A percentile compares a stretch with the other conserved stretches of the same genome.
Evolutionary conservation across 2,888 invertebrate genomes (phyloP).

Genomic region (Idaea biselata): DNA sequence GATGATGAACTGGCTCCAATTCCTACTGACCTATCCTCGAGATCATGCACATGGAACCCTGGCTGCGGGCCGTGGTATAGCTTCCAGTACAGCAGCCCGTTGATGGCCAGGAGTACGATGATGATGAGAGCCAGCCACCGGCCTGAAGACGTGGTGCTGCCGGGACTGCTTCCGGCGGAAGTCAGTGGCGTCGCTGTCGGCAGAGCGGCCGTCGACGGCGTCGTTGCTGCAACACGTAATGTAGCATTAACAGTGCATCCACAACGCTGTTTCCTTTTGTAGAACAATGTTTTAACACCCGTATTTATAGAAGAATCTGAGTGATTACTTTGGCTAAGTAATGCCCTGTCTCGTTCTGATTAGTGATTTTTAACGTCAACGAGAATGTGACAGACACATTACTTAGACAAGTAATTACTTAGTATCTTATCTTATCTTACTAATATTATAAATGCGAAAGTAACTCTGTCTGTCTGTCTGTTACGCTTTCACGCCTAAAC

Average conservation of each 20-base stretch:
- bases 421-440: no score
- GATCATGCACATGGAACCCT: slow-evolving; percentile 23
- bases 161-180: not conserved
- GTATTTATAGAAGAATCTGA: no score
- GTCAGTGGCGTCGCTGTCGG: not conserved
- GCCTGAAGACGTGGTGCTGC: slow-evolving; percentile 10
- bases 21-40: slow-evolving; percentile 41
- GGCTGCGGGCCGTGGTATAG: slow-evolving; percentile 86
- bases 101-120: slow-evolving; percentile 77
- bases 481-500: no score
- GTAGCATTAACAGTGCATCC: not conserved
- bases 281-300: not conserved
- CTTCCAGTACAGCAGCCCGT: slow-evolving; percentile 90
- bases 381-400: no score
- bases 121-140: slow-evolving; percentile 81
- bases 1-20: not conserved
- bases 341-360: no score
- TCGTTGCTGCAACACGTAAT: not conserved
- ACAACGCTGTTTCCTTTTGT: not conserved
- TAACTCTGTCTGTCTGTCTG: no score
- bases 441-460: no score
- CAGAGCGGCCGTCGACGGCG: not conserved
- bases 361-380: no score
- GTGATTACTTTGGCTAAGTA: no score
- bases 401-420: no score